Conservation (phyloP, 2,888 invertebrate genomes). For the Agrypnus murinus region DNA sequence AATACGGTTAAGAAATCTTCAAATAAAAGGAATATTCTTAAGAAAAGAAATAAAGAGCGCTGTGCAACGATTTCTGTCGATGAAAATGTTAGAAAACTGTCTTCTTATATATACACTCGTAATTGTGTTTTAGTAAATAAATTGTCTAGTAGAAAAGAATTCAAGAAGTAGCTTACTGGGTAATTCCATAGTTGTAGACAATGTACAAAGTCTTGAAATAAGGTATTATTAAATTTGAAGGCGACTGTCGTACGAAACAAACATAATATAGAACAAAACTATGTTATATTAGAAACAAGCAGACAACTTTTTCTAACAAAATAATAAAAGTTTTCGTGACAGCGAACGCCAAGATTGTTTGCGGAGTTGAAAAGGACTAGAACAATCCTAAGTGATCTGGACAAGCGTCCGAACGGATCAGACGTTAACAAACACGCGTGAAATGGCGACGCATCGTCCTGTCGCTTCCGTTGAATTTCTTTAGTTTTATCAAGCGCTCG, state of each 20-base stretch:
- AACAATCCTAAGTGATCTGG: slow-evolving; percentile 57
- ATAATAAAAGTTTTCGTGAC: slow-evolving; percentile 48
- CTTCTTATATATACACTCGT: neutral
- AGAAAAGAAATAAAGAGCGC: no score
- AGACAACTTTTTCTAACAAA: slow-evolving; percentile 45
- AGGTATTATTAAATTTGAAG: slow-evolving; percentile 38
- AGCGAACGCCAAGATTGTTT: slow-evolving; percentile 53
- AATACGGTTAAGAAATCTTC: no score
- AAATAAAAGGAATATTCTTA: no score
- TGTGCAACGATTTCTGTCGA: no score
- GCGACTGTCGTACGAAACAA: slow-evolving; percentile 39
- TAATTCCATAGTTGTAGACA: slow-evolving; percentile 15
- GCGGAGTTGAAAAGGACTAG: slow-evolving; percentile 50
- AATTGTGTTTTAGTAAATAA: slow-evolving; percentile 5
- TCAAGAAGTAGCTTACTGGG: neutral
- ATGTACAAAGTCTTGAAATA: slow-evolving; percentile 19
- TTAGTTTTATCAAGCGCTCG: slow-evolving; percentile 40
- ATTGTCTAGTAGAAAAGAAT: slow-evolving; percentile 1
- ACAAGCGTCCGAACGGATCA: slow-evolving; percentile 63
- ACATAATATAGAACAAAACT: slow-evolving; percentile 33
- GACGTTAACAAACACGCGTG: slow-evolving; percentile 62
- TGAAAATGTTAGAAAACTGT: no score
- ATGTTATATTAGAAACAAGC: slow-evolving; percentile 34
- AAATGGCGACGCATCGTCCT: slow-evolving; percentile 56
- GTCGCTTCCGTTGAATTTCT: slow-evolving; percentile 41